Base-by-base conservation (phyloP, 2,888 invertebrate genomes). In the Anoplius nigerrimus region DNA sequence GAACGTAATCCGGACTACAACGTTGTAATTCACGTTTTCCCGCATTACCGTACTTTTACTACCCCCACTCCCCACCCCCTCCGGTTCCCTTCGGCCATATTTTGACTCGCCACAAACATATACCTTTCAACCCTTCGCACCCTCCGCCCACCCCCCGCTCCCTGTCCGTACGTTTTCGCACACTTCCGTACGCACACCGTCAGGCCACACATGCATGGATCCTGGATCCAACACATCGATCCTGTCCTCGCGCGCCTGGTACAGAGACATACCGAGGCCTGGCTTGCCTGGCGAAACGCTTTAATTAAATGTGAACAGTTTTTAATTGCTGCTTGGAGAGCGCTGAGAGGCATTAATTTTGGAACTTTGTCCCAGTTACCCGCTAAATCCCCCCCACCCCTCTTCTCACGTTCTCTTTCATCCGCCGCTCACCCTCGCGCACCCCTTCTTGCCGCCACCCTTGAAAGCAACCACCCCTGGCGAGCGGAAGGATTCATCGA, bases 241-340 rank as follows among this genome's bases (percentile, higher is more conserved):
- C 63, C 56, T 73, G 74, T 66, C 56, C 66, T 46, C 45, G 62
- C 59, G 53, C 59, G 67, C 27, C 61, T 27, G 43, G 62, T 43
- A 55, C 34, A 63, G 42, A 11, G 63, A 71, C 48, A 48, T 65
- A 22, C 55, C 55, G 56, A 22, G 62, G 55, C 62, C 64, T 54
- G 59, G 67, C 69, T 66, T 57, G 48, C 51, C 62, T 20, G 56
- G 56, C 63, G 69, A 75, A 80, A 78, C 73, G 74, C 76, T 86
- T 82, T 82, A 83, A 84, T 84, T 82, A 83, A 83, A 81, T 83
- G 78, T 76, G 80, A 84, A 81, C 81, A 82, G 78, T 82, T 84
- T 85, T 84, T 82, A 81, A 84, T 84, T 81, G 80, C 76, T 61
- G 72, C 69, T 79, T 62, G 71, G 69, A 70, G 75, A 74, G 74